These are phyloP conservation scores for Rhabdornis inornatus DNA, from an alignment of 2,113 vertebrate species.

Conservation along the genomic window DNA sequence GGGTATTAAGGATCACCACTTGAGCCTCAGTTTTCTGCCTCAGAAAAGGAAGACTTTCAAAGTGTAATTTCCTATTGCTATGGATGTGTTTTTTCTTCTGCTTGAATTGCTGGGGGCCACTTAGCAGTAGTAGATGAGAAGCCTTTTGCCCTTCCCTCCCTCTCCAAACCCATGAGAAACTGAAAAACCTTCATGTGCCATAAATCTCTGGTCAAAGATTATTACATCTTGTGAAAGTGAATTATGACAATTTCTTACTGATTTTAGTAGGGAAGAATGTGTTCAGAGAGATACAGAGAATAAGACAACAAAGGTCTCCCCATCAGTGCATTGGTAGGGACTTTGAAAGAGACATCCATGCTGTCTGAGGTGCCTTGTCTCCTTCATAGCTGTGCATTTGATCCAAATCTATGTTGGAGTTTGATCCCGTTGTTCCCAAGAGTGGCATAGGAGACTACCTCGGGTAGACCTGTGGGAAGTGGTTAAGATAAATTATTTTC, in stretches of 20 bases:
- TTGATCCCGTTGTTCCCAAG: not conserved
- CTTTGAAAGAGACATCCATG: not conserved
- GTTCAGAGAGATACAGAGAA: not conserved
- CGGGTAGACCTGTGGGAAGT: not conserved
- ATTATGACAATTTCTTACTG: not conserved
- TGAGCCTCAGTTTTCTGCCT: not conserved
- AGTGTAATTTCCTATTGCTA: not conserved
- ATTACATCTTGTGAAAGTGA: not conserved
- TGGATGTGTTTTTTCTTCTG: not conserved
- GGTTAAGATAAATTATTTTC: not conserved
- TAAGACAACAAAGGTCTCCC: not conserved
- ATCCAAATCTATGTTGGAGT: not conserved
- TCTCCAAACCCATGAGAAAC: not conserved
- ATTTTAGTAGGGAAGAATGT: not conserved
- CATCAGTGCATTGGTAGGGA: rapidly evolving
- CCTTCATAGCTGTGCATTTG: not conserved
- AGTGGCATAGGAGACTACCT: not conserved
- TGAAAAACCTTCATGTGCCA: not conserved
- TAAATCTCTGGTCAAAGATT: not conserved
- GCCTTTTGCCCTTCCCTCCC: not conserved
- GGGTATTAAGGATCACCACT: not conserved
- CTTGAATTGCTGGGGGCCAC: not conserved
- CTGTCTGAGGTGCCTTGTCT: not conserved
- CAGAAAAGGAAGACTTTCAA: not conserved
- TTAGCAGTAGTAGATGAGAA: not conserved